Evolutionary conservation across 2,113 vertebrate species (phyloP).

Genomic region (Erythrolamprus reginae): DNA sequence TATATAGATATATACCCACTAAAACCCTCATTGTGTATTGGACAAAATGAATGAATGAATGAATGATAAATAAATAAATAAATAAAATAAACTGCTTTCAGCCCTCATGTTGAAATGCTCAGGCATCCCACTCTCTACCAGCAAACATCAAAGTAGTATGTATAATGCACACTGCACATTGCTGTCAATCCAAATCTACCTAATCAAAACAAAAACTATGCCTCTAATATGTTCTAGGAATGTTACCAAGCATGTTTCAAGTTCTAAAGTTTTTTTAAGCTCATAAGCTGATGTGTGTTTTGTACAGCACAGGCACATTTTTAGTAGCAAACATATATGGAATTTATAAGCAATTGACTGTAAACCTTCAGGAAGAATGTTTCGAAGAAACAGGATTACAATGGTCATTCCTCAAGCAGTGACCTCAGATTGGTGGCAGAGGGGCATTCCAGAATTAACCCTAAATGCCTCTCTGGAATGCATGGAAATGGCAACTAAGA

Average conservation of each 20-base stretch:
- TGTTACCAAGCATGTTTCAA: not conserved
- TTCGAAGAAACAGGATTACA: not conserved
- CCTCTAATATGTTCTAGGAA: not conserved
- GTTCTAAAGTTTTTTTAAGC: not conserved
- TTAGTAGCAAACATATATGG: not conserved
- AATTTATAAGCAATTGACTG: not conserved
- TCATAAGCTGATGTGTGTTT: not conserved
- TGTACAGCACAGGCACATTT: not conserved
- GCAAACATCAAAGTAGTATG: not conserved
- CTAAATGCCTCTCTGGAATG: not conserved
- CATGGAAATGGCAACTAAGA: not conserved
- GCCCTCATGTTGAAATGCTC: not conserved
- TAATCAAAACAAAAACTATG: not conserved
- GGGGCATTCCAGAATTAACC: not conserved
- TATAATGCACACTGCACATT: not conserved
- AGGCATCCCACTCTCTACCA: not conserved
- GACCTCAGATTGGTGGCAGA: not conserved
- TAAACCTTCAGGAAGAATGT: not conserved
- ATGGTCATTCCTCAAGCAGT: not conserved
- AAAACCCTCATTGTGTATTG: no score
- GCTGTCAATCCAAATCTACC: not conserved
- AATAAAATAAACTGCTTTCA: not conserved
- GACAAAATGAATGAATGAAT: no score
- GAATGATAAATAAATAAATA: no score
- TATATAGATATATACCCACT: no score